Evolutionary conservation across 2,888 invertebrate species (phyloP), one percentile per base, ranked within the genome.

Genomic region (Maniola hyperantus): DNA sequence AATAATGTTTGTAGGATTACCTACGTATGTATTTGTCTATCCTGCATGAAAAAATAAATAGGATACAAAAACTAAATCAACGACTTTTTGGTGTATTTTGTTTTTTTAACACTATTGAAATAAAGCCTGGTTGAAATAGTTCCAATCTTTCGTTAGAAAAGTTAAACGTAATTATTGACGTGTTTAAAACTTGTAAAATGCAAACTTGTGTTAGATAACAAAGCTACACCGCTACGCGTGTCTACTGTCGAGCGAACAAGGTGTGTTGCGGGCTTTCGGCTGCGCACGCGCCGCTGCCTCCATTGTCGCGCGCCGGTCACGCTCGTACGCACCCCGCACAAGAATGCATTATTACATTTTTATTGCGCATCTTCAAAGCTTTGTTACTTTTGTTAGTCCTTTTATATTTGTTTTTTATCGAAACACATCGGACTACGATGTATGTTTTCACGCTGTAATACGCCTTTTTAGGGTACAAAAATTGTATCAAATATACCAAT

Each of bases 401-500:
- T 85, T 83, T 85, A 73, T 89, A 84, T 87, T 83, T 78, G 82
- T 81, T 88, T 88, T 91, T 90, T 88, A 85, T 81, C 78, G 78
- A 82, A 83, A 85, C 81, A 83, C 76, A 83, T 84, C 85, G 79
- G 76, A 73, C 77, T 76, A 84, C 84, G 87, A 91, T 89, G 84
- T 90, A 92, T 91, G 88, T 81, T 82, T 89, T 91, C 89, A 92
- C 89, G 91, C 81, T 83, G 77, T 90, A 85, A 92, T 90, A 83
- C 75, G 78, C 75, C 79, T 79, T 84, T 87, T 85, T 82, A 86
- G 80, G 67, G 71, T 62, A 46, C 26, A 46, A 64, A 57, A 68
- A 68, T 64, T 73, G 65, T 69, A 66, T 61, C 62, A 57, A 70
- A 69, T 70, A 50, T 60, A 59, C 42, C 55, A 59, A 50, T 59